Evolutionary conservation across 2,113 vertebrate genomes (phyloP).

Genomic region (Syngnathus scovelli): DNA sequence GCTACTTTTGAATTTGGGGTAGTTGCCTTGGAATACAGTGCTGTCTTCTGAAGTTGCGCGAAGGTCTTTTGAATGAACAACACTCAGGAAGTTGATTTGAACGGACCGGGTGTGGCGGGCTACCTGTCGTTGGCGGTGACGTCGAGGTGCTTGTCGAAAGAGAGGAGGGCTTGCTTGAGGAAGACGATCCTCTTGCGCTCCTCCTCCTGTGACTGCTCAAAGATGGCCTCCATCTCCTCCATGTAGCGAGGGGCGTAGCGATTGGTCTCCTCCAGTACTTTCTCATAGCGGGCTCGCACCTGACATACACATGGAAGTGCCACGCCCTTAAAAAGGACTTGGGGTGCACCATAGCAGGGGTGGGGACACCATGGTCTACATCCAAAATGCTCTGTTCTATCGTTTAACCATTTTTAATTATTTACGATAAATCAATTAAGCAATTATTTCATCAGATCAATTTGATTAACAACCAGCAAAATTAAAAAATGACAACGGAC

Average conservation of each 20-base stretch:
- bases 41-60: neutral
- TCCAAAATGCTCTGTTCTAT: too few species aligned
- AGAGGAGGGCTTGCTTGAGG: constrained; percentile 75
- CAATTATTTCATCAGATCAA: neutral
- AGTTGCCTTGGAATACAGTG: too few species aligned
- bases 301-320: constrained; percentile 15
- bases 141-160: constrained; percentile 78
- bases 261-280: constrained; percentile 77
- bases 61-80: neutral
- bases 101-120: neutral
- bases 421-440: neutral
- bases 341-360: too few species aligned
- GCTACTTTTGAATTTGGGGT: too few species aligned
- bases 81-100: neutral
- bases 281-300: constrained; percentile 76
- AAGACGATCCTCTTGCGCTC: constrained; percentile 78
- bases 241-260: constrained; percentile 80
- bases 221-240: constrained; percentile 83
- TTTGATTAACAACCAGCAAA: neutral
- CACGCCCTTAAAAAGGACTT: too few species aligned
- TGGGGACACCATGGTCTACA: too few species aligned
- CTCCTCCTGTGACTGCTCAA: constrained; percentile 78
- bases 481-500: too few species aligned
- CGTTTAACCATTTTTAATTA: neutral
- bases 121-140: constrained; percentile 76